Evolutionary conservation across 2,888 invertebrate genomes (phyloP).

Genomic region (Chromoteleia sp.): DNA sequence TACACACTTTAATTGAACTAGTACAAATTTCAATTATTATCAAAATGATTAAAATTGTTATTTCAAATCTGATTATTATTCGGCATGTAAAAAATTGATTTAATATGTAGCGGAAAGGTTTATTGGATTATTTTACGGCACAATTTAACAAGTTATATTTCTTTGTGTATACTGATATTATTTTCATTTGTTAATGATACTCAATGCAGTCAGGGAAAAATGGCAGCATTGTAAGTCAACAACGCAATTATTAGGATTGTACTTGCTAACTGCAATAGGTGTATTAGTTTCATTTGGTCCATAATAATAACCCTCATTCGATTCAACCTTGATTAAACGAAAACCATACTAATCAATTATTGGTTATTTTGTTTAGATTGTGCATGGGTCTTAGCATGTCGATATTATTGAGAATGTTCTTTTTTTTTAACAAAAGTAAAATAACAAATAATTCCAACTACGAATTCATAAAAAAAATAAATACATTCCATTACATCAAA

Average conservation of each 20-base stretch:
- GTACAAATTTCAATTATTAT: background rate
- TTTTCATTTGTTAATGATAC: conserved; percentile 82
- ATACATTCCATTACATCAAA: background rate
- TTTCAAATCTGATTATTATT: conserved; percentile 14
- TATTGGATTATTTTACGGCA: conserved; percentile 9
- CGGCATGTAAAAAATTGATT: conserved; percentile 1
- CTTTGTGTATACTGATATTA: conserved; percentile 54
- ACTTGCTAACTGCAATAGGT: conserved; percentile 37
- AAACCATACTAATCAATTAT: conserved; percentile 10
- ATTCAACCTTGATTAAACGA: conserved; percentile 4
- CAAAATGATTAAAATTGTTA: conserved; percentile 4
- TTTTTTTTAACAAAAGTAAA: background rate
- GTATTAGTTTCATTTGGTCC: conserved; percentile 26
- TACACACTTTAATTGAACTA: conserved; percentile 68
- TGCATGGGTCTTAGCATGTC: conserved; percentile 42
- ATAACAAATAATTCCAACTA: background rate
- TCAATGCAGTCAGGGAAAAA: conserved; percentile 88
- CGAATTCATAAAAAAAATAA: background rate
- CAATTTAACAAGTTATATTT: conserved; percentile 31
- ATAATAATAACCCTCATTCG: conserved; percentile 25
- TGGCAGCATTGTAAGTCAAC: conserved; percentile 89
- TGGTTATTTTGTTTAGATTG: conserved; percentile 7
- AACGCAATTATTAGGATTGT: conserved; percentile 63
- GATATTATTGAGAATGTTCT: background rate
- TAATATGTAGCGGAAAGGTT: background rate